Evolutionary conservation across 2,797 vertebrate species (phyloP), one percentile per base, ranked within the genome.

Genomic region (Enteromius fasciolatus): DNA sequence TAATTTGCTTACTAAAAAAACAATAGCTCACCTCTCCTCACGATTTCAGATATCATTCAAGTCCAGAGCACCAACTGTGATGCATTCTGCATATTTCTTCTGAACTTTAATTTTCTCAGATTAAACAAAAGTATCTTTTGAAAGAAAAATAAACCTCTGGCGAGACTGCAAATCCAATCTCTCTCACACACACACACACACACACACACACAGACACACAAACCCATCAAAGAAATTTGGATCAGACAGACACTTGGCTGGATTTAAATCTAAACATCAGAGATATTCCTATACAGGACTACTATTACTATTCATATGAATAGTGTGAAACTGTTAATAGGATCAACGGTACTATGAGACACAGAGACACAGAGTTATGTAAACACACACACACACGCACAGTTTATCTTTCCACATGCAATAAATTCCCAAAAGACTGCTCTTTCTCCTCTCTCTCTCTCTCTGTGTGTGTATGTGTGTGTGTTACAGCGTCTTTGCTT

Each of bases 391-490:
- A 48, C 36, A 33, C 17, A 10, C 14, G 0, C 11, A 63, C 61
- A 48, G 44, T 66, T 23, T 66, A 78, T 66, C 64, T 69, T 79
- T 57, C 17, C 48, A 79, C 36, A 41, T 79, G 66, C 50, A 59
- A 57, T 79, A 57, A 44, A 79, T 69, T 44, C 66, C 66, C 6
- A 70, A n/a, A 28, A 9, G 17, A 75, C 12, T 7, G 18, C 23
- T 44, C 23, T 59, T 33, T 80, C 39, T 70, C 31, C 3, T 39
- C 25, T 46, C 31, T 23, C 9, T 23, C 9, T 44, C 0, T 68
- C 3, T 31, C 28, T 31, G 28, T 11, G 14, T 52, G 17, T 25
- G 9, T 41, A 1, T 12, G 8, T 52, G 36, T 25, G 23, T 8
- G 14, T 31, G 44, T 67, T 10, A 39, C 18, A 36, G 23, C 25